Percentiles rank a stretch among this genome's conserved stretches.
Conservation (phyloP, 2,888 invertebrate species). For the Gasteruption jaculator region DNA sequence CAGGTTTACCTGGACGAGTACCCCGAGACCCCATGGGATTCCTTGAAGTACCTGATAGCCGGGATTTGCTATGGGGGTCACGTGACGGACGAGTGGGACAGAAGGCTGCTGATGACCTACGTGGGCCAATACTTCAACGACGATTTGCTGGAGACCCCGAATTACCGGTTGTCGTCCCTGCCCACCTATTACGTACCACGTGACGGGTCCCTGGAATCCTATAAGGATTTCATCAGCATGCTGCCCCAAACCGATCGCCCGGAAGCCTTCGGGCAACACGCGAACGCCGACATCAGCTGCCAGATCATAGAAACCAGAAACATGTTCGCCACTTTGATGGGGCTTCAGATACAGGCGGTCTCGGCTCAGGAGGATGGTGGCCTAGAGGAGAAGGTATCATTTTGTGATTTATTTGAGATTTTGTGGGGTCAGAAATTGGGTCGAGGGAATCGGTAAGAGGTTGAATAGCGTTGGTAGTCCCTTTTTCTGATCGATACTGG, state of each 20-base stretch:
- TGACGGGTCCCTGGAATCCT: conserved; percentile 76
- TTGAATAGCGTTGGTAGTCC: too few relatives aligned
- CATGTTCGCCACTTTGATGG: conserved; percentile 74
- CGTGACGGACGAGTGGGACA: conserved; percentile 71
- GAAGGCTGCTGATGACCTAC: conserved; percentile 74
- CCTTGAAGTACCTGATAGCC: conserved; percentile 81
- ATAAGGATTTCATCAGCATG: conserved; percentile 74
- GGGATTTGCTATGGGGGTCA: conserved; percentile 89
- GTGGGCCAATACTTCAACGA: conserved; percentile 80
- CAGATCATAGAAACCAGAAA: conserved; percentile 74
- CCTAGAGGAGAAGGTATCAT: conserved; percentile 69
- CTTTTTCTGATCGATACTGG: too few relatives aligned
- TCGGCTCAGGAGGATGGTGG: conserved; percentile 58
- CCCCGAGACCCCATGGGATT: conserved; percentile 81
- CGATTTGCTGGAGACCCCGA: conserved; percentile 61
- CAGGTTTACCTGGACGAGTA: conserved; percentile 82
- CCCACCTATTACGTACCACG: conserved; percentile 77
- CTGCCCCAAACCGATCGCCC: conserved; percentile 77
- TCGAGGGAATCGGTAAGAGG: too few relatives aligned
- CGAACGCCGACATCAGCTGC: conserved; percentile 85
- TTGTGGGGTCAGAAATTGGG: too few relatives aligned
- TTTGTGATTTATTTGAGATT: too few relatives aligned
- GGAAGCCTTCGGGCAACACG: conserved; percentile 85
- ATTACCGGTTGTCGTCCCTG: conserved; percentile 71
- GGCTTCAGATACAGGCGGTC: conserved; percentile 67